Evolutionary conservation across 2,888 invertebrate species (phyloP), one percentile per base, ranked within the genome.

Genomic region (Eurytoma adleriae): DNA sequence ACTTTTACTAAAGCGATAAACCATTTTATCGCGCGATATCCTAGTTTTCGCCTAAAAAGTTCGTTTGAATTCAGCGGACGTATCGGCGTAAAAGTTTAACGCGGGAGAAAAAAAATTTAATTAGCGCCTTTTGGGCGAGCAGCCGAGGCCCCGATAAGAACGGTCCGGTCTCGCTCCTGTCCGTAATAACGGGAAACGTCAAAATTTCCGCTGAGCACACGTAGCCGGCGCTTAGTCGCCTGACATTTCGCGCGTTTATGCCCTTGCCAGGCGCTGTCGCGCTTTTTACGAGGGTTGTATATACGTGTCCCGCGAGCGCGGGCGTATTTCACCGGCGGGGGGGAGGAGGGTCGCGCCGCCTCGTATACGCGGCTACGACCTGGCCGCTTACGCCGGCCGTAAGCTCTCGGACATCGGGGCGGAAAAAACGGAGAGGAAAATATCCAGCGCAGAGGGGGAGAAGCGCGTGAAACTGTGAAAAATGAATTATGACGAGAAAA

Each of bases 281-380:
- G 81, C 70, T 79, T 81, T 85, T 85, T 84, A 84, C 83, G 83
- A 85, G 82, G 83, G 84, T 82, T 79, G 79, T 82, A 81, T 81
- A 82, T 40, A 40, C 80, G 83, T 83, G 82, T 84, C 80, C 70
- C 79, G 67, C 50, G 59, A 64, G 61, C 24, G 40, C 71, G 67
- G 50, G 57, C 24, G 59, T 57, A 18, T 66, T 72, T 72, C 78
- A 70, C 40, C 48, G n/a, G 20, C 40, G 40, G 40, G 40, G 5
- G n/a, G 56, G 62, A n/a, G n/a, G n/a, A n/a, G n/a, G 62, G 20
- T 20, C 20, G 12, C 54, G 14, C 30, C 30, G 20, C 20, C n/a
- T 57, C 13, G 61, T 74, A 48, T 56, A 59, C 30, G 54, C 30
- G 40, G 27, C 62, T 24, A 24, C 57, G 40, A 52, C 24, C 30